Evolutionary conservation across 2,113 vertebrate genomes (phyloP).

Genomic region (Ailurus styani): DNA sequence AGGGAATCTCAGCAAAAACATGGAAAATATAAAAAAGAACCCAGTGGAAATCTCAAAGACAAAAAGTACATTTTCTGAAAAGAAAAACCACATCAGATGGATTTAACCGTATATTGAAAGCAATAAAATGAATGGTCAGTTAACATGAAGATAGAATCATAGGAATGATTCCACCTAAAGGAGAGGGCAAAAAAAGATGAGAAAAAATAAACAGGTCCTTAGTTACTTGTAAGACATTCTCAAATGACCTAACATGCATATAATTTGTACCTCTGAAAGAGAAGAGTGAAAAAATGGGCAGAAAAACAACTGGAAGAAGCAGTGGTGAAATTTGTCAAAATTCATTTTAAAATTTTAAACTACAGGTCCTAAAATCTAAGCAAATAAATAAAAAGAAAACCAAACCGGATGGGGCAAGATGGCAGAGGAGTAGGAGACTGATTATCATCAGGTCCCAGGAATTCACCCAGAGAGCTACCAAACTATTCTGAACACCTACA

Average conservation of each 20-base stretch:
- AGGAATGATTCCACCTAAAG: not conserved
- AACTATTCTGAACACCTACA: too few species aligned
- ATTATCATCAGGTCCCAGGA: too few species aligned
- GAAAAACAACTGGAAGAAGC: not conserved
- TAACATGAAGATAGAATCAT: not conserved
- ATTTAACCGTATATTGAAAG: not conserved
- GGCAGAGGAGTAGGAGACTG: too few species aligned
- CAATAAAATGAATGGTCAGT: not conserved
- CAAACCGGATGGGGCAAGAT: too few species aligned
- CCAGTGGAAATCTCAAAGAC: not conserved
- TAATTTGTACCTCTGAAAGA: not conserved
- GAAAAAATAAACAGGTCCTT: not conserved
- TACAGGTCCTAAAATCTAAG: not conserved
- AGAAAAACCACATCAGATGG: not conserved
- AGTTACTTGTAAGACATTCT: not conserved
- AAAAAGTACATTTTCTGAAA: not conserved
- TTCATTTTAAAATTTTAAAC: not conserved
- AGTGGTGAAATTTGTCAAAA: not conserved
- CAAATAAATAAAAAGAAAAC: not conserved
- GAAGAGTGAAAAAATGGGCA: not conserved
- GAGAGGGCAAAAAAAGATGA: not conserved
- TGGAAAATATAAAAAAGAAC: not conserved
- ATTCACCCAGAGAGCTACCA: too few species aligned
- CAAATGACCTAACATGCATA: not conserved
- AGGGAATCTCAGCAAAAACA: not conserved